Percentiles rank a stretch among this genome's conserved stretches.
Evolutionary conservation across 2,113 vertebrate species (phyloP).

Genomic region (Mesoclemmys tuberculata): DNA sequence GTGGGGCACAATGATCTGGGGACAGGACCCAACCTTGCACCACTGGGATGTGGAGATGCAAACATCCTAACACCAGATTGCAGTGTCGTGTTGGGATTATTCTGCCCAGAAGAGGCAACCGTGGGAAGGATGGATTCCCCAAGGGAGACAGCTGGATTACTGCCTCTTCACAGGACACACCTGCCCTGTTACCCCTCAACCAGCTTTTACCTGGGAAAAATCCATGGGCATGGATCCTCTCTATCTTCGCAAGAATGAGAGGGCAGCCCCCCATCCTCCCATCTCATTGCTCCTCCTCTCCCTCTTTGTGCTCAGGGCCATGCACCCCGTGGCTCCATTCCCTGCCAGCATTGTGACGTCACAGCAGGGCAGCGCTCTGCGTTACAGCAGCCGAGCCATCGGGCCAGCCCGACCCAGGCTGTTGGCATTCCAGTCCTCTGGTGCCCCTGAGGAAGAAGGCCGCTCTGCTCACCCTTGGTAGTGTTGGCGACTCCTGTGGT

Average conservation of each 20-base stretch:
- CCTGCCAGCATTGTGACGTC: neutral
- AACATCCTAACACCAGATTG: neutral
- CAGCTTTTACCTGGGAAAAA: neutral
- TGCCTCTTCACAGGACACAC: neutral
- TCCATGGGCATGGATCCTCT: rapidly evolving
- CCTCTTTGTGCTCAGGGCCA: no score
- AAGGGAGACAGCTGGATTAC: neutral
- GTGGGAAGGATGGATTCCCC: rapidly evolving
- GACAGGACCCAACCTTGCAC: neutral
- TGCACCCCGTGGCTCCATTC: neutral
- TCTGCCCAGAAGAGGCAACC: neutral
- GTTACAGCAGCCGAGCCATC: neutral
- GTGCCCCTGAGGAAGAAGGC: neutral
- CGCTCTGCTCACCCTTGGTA: slow-evolving; percentile 82
- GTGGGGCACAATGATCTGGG: rapidly evolving
- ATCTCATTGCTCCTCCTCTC: rapidly evolving
- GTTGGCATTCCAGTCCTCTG: no score
- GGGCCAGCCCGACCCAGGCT: neutral
- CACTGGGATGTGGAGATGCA: neutral
- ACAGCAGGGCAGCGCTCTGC: neutral
- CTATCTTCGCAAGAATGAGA: no score
- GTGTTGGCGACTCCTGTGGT: slow-evolving; percentile 70
- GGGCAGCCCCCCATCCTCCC: rapidly evolving
- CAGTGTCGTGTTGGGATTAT: neutral
- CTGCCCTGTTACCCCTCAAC: neutral